Conservation (phyloP, 92 coral and sea anemone genomes). For the Palythoa grandiflora region DNA sequence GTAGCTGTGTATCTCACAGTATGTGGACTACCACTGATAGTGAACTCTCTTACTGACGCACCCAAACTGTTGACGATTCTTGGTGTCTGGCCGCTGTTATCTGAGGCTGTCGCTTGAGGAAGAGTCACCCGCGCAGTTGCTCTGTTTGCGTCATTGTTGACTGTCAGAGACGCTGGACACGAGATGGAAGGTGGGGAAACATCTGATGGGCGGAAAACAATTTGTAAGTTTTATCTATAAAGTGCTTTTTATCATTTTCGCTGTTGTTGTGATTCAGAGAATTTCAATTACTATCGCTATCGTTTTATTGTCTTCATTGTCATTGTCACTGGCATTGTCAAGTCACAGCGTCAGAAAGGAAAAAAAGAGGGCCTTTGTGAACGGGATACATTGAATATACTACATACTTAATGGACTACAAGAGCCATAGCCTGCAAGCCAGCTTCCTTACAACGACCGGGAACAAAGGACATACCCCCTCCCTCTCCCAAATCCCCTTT, state of each 20-base stretch:
- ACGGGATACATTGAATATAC: too few species aligned
- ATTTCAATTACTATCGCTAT: not conserved
- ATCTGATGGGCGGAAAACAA: slow-evolving; percentile 52
- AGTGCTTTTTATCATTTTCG: not conserved
- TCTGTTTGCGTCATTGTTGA: slow-evolving; percentile 77
- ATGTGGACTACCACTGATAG: slow-evolving; percentile 64
- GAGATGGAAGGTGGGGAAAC: slow-evolving; percentile 74
- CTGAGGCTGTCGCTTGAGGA: slow-evolving; percentile 73
- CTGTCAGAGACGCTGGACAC: slow-evolving; percentile 72
- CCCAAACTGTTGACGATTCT: slow-evolving; percentile 73
- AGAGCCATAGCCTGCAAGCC: not conserved
- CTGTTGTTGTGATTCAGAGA: not conserved
- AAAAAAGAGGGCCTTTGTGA: not conserved
- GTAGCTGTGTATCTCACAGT: slow-evolving; percentile 86
- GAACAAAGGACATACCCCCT: too few species aligned
- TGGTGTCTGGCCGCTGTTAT: slow-evolving; percentile 88
- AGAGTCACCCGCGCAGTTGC: slow-evolving; percentile 69
- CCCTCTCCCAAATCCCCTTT: too few species aligned
- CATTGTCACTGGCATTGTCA: not conserved
- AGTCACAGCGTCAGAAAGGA: not conserved
- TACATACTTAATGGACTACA: too few species aligned
- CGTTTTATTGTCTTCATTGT: not conserved
- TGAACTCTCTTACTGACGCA: slow-evolving; percentile 64
- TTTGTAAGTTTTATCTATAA: not conserved
- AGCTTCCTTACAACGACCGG: too few species aligned